Evolutionary conservation across 2,797 vertebrate species (phyloP).

Genomic region (Anguilla obscura): DNA sequence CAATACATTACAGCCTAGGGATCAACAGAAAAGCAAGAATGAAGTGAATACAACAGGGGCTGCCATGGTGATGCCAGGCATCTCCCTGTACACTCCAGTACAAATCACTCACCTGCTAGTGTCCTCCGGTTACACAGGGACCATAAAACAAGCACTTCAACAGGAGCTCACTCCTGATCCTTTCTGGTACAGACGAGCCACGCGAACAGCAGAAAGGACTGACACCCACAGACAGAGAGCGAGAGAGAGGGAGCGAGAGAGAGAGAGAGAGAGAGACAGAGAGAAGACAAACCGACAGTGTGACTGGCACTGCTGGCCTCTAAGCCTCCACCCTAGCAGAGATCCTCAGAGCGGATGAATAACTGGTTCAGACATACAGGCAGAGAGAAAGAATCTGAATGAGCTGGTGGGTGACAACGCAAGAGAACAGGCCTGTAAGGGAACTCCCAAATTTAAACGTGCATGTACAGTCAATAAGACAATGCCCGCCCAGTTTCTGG

Average conservation of each 20-base stretch:
- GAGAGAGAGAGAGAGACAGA: conserved; percentile 20
- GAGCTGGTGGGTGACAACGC: conserved; percentile 33
- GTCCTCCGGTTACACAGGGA: conserved; percentile 36
- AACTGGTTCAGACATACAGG: conserved; percentile 65
- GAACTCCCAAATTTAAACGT: conserved; percentile 64
- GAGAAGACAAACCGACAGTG: conserved; percentile 58
- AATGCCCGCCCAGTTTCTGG: conserved; percentile 63
- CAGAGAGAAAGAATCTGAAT: conserved; percentile 40
- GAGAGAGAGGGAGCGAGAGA: conserved; percentile 32
- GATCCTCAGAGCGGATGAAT: conserved; percentile 75
- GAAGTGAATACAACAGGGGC: neutral
- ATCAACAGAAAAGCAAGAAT: neutral
- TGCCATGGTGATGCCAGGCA: conserved; percentile 7
- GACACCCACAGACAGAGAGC: conserved; percentile 38
- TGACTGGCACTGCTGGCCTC: conserved; percentile 79
- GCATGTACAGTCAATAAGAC: conserved; percentile 45
- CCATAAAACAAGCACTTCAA: neutral
- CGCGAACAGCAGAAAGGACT: conserved; percentile 27
- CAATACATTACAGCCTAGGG: neutral
- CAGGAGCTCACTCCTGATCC: conserved; percentile 31
- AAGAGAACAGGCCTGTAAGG: conserved; percentile 41
- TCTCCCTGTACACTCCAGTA: neutral
- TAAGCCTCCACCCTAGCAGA: conserved; percentile 74
- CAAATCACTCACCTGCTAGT: conserved; percentile 64
- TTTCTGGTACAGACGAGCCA: conserved; percentile 48